These are phyloP conservation scores for Melanotaenia nigrans DNA, from an alignment of 2,797 vertebrate genomes.

Conservation along the genomic window DNA sequence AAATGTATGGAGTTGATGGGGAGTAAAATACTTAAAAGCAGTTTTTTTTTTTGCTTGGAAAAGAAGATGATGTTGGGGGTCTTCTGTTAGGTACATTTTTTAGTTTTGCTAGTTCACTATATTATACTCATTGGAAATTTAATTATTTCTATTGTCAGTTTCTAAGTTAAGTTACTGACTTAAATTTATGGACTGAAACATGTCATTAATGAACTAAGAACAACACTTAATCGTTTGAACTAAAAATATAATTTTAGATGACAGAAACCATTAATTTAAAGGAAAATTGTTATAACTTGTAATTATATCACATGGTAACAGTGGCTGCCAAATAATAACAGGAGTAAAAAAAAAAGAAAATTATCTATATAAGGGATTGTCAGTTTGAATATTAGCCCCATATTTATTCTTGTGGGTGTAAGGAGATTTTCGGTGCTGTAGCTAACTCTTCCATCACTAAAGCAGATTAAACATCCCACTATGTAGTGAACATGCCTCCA, in stretches of 20 bases:
- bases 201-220: neutral
- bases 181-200: neutral
- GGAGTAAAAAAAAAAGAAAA: neutral
- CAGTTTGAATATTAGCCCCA: neutral
- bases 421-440: neutral
- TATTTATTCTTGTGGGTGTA: neutral
- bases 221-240: neutral
- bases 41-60: too few relatives aligned
- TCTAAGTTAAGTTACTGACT: neutral
- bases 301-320: too few relatives aligned
- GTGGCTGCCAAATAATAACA: neutral
- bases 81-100: neutral
- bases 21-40: too few relatives aligned
- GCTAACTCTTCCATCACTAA: constrained; percentile 22
- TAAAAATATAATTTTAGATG: neutral
- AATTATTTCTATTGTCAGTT: neutral
- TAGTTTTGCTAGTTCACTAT: neutral
- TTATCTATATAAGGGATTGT: neutral
- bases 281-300: neutral
- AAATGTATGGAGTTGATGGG: too few relatives aligned
- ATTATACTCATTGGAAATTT: neutral
- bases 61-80: too few relatives aligned
- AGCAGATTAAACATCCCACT: constrained; percentile 18
- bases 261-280: neutral
- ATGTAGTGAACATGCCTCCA: constrained; percentile 15